Conservation (phyloP, 2,113 vertebrate genomes). For the Hypomesus transpacificus region DNA sequence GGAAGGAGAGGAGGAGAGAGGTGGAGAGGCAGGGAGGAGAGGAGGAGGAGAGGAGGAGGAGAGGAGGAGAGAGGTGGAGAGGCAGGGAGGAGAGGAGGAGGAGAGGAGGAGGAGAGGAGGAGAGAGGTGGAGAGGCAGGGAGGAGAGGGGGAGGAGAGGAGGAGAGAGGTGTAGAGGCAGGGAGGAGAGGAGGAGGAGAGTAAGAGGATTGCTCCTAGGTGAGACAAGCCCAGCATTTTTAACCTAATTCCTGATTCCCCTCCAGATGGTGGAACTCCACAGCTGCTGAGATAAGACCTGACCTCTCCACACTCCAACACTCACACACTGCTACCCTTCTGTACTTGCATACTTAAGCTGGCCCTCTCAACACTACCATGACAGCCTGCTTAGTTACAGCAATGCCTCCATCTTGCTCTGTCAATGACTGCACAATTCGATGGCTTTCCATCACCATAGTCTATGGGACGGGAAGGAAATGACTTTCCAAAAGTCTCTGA, state of each 20-base stretch:
- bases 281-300: constrained; percentile 16
- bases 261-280: constrained; percentile 10
- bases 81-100: too few species aligned
- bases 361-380: background rate
- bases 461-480: too few species aligned
- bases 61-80: too few species aligned
- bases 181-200: background rate
- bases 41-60: too few species aligned
- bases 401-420: background rate
- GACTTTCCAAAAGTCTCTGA: too few species aligned
- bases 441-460: too few species aligned
- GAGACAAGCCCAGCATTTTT: constrained; percentile 6
- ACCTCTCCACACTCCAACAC: constrained; percentile 1
- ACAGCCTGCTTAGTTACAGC: background rate
- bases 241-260: constrained; percentile 20
- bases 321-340: background rate
- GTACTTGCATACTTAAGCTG: constrained; percentile 1
- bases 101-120: too few species aligned
- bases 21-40: too few species aligned
- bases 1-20: too few species aligned
- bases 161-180: background rate
- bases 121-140: too few species aligned
- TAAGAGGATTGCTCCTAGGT: constrained; percentile 9
- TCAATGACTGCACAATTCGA: background rate
- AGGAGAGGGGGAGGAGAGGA: too few species aligned